These are phyloP conservation scores for Euzetes globulus DNA, from an alignment of 2,888 invertebrate species.

Conservation along the genomic window DNA sequence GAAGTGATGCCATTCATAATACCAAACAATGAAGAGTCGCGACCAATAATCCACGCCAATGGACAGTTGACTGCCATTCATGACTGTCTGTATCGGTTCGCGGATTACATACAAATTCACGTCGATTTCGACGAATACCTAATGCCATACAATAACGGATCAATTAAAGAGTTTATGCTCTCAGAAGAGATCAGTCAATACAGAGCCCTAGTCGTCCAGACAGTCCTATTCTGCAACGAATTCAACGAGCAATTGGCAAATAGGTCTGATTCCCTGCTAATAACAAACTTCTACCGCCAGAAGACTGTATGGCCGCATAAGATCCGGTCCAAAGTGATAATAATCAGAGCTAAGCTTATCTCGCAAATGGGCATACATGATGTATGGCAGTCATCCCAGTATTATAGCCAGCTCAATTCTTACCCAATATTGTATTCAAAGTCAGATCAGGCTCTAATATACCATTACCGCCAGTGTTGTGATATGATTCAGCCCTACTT, in stretches of 20 bases:
- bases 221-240: constrained; percentile 28
- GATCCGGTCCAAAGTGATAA: constrained; percentile 33
- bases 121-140: constrained; percentile 35
- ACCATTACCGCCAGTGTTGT: constrained; percentile 25
- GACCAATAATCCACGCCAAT: constrained; percentile 21
- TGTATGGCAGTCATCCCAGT: constrained; percentile 11
- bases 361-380: constrained; percentile 30
- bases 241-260: constrained; percentile 16
- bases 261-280: not conserved
- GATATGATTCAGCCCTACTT: constrained; percentile 23
- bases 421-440: not conserved
- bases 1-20: not conserved
- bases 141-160: not conserved
- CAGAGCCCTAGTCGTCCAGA: constrained; percentile 22
- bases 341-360: constrained; percentile 14
- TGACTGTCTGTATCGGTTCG: constrained; percentile 30
- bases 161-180: not conserved
- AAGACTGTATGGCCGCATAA: constrained; percentile 31
- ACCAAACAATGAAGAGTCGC: not conserved
- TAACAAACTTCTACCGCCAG: constrained; percentile 1
- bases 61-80: constrained; percentile 29
- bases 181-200: not conserved
- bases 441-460: not conserved
- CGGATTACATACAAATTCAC: constrained; percentile 30
- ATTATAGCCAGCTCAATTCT: not conserved